Evolutionary conservation across 2,797 vertebrate genomes (phyloP).

Genomic region (Mionectes olivaceus): DNA sequence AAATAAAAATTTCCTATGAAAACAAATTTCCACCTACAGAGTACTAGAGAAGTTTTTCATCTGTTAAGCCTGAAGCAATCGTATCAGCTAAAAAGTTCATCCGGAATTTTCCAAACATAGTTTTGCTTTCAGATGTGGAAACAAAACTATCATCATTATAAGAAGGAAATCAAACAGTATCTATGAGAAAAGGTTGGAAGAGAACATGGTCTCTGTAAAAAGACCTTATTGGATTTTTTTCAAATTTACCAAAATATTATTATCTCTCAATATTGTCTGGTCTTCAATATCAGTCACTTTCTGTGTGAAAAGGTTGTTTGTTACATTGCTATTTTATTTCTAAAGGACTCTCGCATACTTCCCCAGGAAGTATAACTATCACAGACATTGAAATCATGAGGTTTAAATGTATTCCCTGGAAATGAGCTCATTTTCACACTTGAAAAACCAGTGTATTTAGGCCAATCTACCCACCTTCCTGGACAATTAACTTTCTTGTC

Average conservation of each 20-base stretch:
- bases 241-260: not conserved
- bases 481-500: slow-evolving; percentile 27
- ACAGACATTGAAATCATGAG: not conserved
- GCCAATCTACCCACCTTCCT: not conserved
- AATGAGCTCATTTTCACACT: not conserved
- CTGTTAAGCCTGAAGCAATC: not conserved
- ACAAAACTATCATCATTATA: not conserved
- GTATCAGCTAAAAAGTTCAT: not conserved
- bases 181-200: not conserved
- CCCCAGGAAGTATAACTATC: not conserved
- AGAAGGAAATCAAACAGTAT: not conserved
- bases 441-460: slow-evolving; percentile 6
- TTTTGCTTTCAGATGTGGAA: not conserved
- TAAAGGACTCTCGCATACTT: not conserved
- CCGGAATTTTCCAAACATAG: not conserved
- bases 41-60: not conserved
- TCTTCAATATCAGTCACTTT: not conserved
- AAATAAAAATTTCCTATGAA: not conserved
- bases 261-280: not conserved
- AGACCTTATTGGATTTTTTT: not conserved
- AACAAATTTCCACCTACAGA: not conserved
- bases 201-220: not conserved
- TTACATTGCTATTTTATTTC: not conserved
- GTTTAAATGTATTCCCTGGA: not conserved
- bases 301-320: not conserved